A percentile compares a stretch with the other conserved stretches of the same genome.
Conservation (phyloP, 2,797 vertebrate genomes). For the Choloepus didactylus region DNA sequence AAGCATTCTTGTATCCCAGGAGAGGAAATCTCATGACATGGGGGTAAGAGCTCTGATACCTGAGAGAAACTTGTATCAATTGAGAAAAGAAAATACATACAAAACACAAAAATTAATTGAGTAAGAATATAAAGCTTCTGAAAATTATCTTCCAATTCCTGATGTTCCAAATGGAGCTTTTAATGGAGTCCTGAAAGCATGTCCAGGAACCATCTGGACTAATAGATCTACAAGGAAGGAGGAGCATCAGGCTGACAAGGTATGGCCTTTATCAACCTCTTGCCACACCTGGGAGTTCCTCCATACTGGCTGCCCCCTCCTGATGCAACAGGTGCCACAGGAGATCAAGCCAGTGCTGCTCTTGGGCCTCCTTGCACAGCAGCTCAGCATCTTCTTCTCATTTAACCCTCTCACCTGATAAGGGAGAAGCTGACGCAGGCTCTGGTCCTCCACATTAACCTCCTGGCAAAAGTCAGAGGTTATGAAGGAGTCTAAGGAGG, state of each 20-base stretch:
- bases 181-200: neutral
- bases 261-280: neutral
- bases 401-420: neutral
- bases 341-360: neutral
- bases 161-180: neutral
- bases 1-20: neutral
- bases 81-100: neutral
- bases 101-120: neutral
- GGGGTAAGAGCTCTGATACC: neutral
- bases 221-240: neutral
- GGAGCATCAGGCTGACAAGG: neutral
- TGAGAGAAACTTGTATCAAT: neutral
- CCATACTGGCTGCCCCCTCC: neutral
- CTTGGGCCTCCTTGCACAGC: neutral
- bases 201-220: neutral
- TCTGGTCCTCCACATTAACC: neutral
- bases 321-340: neutral
- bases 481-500: neutral
- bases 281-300: neutral
- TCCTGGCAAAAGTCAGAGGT: neutral
- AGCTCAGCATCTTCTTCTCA: neutral
- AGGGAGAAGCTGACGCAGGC: rapidly evolving
- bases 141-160: neutral
- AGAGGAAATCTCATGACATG: neutral
- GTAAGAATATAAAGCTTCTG: neutral